Evolutionary conservation across 1,140 invertebrate species (phyloP).

Genomic region (Cecropterus lyciades): DNA sequence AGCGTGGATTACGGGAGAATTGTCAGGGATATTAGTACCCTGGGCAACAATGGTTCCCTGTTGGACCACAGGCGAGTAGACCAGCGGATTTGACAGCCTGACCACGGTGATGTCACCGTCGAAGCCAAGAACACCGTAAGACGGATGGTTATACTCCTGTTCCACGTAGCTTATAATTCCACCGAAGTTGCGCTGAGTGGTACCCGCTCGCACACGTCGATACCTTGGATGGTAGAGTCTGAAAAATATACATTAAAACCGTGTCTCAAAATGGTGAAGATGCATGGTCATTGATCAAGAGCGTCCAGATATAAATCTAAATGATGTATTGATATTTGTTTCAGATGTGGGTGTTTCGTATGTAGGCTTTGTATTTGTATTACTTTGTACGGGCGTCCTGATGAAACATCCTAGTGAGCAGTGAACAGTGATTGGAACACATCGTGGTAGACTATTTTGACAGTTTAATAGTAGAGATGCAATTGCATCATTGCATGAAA

Average conservation of each 20-base stretch:
- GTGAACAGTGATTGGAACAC: too few species aligned
- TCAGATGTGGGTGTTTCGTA: too few species aligned
- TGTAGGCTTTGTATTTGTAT: too few species aligned
- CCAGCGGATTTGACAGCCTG: slow-evolving; percentile 24
- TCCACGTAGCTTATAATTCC: slow-evolving; percentile 37
- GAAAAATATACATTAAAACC: slow-evolving; percentile 10
- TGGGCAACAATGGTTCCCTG: slow-evolving; percentile 40
- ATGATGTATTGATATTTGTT: too few species aligned
- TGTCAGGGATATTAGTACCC: slow-evolving; percentile 43
- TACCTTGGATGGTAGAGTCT: slow-evolving; percentile 31
- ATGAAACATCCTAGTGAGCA: too few species aligned
- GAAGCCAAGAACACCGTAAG: slow-evolving; percentile 22
- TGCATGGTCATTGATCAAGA: background rate
- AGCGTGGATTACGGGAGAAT: slow-evolving; percentile 47
- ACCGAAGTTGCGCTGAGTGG: slow-evolving; percentile 37
- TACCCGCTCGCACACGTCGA: slow-evolving; percentile 50
- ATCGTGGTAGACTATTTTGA: too few species aligned
- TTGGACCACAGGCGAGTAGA: slow-evolving; percentile 36
- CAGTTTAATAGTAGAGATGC: too few species aligned
- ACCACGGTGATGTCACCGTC: slow-evolving; percentile 56
- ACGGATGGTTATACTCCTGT: slow-evolving; percentile 46
- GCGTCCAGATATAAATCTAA: too few species aligned
- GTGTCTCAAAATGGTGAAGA: too few species aligned
- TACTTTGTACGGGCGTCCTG: too few species aligned
- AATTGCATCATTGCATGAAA: too few species aligned